Base-by-base conservation (phyloP, 2,888 invertebrate species). In the Halictus quadricinctus region DNA sequence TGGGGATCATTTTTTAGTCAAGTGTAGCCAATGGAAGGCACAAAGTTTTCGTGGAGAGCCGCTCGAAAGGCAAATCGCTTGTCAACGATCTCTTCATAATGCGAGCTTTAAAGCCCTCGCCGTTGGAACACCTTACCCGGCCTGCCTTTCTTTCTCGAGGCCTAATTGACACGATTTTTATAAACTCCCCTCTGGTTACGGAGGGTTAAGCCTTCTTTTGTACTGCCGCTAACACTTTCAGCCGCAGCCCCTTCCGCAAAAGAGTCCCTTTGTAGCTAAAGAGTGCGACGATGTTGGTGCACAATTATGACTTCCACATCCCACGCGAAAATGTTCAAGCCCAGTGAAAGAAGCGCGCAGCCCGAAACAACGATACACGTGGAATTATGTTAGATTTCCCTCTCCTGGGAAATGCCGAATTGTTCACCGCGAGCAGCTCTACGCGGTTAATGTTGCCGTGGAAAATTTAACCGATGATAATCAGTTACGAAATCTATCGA, bases 91-190 rank as follows among this genome's bases (percentile, higher is more conserved):
- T 86, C 84, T 86, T 90, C 84, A 87, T 89, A 91, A 87, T 79
- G 75, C 83, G 78, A 86, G 81, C 85, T 89, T 60, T 81, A 87
- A 88, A 90, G 76, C 85, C 83, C 89, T 90, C 83, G 78, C 81
- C 84, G 81, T 69, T 73, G 76, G 73, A 89, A 81, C 81, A 84
- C 85, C 87, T 81, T 88, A 87, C 88, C 72, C 89, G 78, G 78
- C 83, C 80, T 85, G 86, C 83, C 83, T 88, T 90, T 87, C 88
- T 88, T 88, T 87, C 88, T 90, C 90, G 89, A 90, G 87, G 88
- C 90, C 91, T 93, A 93, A 93, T 93, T 93, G 93, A 93, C 93
- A 93, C 92, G 92, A 93, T 93, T 92, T 93, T 93, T 92, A 91
- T 91, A 91, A 92, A 93, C 91, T 91, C 90, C 89, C 89, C 89